Evolutionary conservation across 2,888 invertebrate species (phyloP), one percentile per base, ranked within the genome.

Genomic region (Cinara cedri): DNA sequence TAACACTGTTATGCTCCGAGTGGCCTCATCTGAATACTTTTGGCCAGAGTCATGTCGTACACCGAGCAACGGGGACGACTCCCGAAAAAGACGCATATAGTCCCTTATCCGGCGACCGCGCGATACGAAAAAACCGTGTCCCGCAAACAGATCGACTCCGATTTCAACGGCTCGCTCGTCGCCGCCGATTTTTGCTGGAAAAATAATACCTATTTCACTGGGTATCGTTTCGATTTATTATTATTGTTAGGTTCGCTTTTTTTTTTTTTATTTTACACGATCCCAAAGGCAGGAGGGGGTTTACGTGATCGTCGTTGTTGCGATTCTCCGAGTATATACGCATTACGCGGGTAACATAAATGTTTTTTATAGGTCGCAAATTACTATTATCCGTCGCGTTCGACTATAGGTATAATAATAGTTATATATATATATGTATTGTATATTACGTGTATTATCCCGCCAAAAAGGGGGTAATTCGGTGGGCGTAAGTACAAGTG

Each of bases 401-500:
- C 57, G 11, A 11, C 24, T 19, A 11, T 65, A 65, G 14, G 10
- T 19, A 21, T n/a, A 16, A n/a, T n/a, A n/a, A n/a, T n/a, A n/a
- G n/a, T n/a, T 21, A 24, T 57, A 57, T 4, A 21, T n/a, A 14
- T 26, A 13, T 57, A 21, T n/a, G 16, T n/a, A n/a, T n/a, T n/a
- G n/a, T 34, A 34, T 34, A 34, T 34, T 34, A 34, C 34, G 3
- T 6, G 34, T n/a, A 19, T 16, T 60, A 60, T 60, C 6, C 13
- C 14, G 24, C 24, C 51, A 3, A 16, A 42, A 62, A 57, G 21
- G 46, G 76, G 46, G 76, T 76, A 76, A 76, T 76, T 76, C 76
- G 68, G 76, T 76, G 76, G 76, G 76, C 76, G 76, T 68, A 68
- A 76, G 66, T 44, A 34, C 34, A 34, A 34, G 54, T 19, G 66